phyloP scores from a whole-genome alignment of 2,113 vertebrate genomes.

The Coracopsis vasa region DNA sequence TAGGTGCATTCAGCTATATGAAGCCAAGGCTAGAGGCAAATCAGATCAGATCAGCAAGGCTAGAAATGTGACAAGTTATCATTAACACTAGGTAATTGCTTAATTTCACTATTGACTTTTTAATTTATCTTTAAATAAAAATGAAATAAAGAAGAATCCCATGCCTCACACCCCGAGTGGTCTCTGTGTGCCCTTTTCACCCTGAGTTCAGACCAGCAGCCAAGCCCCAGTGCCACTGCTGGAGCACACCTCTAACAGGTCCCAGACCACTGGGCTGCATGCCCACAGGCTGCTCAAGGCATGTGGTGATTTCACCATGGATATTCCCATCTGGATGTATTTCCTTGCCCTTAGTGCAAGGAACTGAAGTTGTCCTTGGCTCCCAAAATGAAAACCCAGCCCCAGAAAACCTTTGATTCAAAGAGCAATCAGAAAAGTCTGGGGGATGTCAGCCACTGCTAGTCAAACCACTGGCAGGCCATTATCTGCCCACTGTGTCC shows the following conservation, averaged over 20 bases:
- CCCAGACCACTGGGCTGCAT: background rate
- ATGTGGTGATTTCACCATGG: rapidly evolving
- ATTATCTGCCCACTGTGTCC: background rate
- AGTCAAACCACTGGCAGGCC: background rate
- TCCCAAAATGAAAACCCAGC: background rate
- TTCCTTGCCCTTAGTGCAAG: background rate
- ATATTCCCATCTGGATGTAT: rapidly evolving
- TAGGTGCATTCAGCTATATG: background rate
- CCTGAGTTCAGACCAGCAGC: background rate
- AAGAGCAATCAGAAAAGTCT: background rate
- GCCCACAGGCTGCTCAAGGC: background rate
- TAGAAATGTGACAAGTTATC: background rate
- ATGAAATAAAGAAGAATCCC: background rate
- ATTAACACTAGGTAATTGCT: background rate
- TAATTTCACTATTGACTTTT: background rate
- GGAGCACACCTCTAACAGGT: background rate
- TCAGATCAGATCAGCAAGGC: background rate
- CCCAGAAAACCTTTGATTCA: background rate
- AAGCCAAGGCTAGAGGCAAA: background rate
- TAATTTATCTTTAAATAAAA: background rate
- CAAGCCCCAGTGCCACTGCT: rapidly evolving
- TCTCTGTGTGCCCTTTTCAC: background rate
- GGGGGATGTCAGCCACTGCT: background rate
- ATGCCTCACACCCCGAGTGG: rapidly evolving
- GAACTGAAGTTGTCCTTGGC: background rate